Percentiles rank a stretch among this genome's conserved stretches.
Conservation (phyloP, 1,140 invertebrate genomes). For the Euura lappo region DNA sequence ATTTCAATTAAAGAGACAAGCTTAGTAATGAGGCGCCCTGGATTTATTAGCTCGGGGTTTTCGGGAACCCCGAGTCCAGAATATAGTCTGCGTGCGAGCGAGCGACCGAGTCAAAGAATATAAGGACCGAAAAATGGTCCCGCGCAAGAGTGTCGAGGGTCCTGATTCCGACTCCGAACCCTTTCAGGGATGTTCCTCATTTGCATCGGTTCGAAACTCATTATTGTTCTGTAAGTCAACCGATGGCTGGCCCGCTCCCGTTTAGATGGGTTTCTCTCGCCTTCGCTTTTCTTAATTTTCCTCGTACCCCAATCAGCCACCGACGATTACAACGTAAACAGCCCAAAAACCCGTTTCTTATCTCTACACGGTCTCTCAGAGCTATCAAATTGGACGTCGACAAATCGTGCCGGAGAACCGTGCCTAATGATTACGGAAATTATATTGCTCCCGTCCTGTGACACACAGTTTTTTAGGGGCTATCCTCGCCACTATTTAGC, state of each 20-base stretch:
- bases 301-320: conserved; percentile 4
- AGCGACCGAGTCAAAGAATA: not conserved
- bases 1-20: conserved; percentile 62
- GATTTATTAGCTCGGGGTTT: conserved; percentile 49
- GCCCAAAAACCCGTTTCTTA: not conserved
- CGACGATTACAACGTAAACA: not conserved
- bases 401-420: no score
- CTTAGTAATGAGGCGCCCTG: conserved; percentile 54
- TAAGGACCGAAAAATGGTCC: not conserved
- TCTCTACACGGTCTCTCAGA: not conserved
- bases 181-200: conserved; percentile 31
- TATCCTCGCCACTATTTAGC: no score
- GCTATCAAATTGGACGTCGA: not conserved
- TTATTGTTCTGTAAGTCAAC: conserved; percentile 39
- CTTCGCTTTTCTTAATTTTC: conserved; percentile 20
- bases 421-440: no score
- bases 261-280: conserved; percentile 32
- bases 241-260: conserved; percentile 33
- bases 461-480: no score
- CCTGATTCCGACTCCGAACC: not conserved
- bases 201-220: conserved; percentile 48
- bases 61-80: conserved; percentile 35
- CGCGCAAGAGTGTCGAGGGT: not conserved
- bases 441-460: no score
- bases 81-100: conserved; percentile 31